phyloP scores from a whole-genome alignment of 2,797 vertebrate species.

The Tadarida brasiliensis region DNA sequence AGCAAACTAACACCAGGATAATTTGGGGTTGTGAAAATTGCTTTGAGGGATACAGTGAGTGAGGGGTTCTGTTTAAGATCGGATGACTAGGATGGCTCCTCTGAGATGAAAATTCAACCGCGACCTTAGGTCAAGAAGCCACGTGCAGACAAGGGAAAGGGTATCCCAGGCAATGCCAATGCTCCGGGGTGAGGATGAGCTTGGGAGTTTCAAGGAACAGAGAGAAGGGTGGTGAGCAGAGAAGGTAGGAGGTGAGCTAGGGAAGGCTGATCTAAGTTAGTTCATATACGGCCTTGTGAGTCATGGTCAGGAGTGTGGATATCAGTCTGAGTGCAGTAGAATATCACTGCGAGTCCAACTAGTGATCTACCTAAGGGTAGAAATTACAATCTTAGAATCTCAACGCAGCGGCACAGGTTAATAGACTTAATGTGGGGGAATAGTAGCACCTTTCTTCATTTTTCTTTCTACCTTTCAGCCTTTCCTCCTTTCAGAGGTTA shows the following conservation, averaged over 20 bases:
- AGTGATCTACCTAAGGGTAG: neutral
- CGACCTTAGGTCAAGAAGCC: neutral
- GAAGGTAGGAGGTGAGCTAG: neutral
- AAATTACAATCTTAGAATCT: neutral
- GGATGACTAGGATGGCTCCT: fast-evolving
- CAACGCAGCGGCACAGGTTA: no score
- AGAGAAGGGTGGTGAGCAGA: neutral
- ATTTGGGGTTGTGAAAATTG: neutral
- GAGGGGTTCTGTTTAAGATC: neutral
- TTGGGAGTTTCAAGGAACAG: neutral
- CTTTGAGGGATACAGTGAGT: neutral
- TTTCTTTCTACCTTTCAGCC: neutral
- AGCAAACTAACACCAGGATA: neutral
- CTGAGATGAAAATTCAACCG: neutral
- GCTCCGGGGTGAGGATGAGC: neutral
- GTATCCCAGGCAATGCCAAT: neutral
- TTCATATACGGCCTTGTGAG: no score
- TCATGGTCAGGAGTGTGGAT: neutral
- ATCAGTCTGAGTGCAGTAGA: neutral
- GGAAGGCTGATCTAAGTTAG: neutral
- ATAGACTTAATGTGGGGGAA: neutral
- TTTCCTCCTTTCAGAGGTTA: neutral
- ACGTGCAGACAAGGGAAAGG: neutral
- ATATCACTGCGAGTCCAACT: neutral
- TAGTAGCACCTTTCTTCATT: neutral